Evolutionary conservation across 2,888 invertebrate genomes (phyloP).

Genomic region (Argynnis bischoffii): DNA sequence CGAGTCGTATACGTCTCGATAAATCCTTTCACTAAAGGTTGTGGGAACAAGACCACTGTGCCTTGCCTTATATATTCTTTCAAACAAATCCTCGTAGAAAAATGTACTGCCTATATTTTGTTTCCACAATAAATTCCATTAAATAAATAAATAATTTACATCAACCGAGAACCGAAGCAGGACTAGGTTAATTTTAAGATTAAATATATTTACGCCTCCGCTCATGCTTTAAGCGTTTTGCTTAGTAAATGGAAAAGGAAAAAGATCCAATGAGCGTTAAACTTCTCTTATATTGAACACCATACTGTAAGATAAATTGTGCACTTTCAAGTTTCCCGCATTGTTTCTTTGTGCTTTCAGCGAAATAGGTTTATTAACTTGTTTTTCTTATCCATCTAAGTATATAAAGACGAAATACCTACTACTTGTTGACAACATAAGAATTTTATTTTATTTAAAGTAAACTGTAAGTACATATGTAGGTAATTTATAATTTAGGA

Average conservation of each 20-base stretch:
- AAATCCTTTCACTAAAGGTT: too few relatives aligned
- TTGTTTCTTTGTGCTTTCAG: slow-evolving; percentile 12
- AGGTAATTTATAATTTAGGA: too few relatives aligned
- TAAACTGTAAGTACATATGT: too few relatives aligned
- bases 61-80: too few relatives aligned
- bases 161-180: not conserved
- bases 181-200: not conserved
- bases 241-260: slow-evolving; percentile 21
- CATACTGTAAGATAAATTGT: slow-evolving; percentile 28
- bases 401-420: not conserved
- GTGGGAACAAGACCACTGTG: too few relatives aligned
- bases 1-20: too few relatives aligned
- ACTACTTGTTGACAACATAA: too few relatives aligned
- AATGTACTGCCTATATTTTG: too few relatives aligned
- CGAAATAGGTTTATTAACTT: slow-evolving; percentile 1
- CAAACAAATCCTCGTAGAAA: too few relatives aligned
- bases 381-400: not conserved
- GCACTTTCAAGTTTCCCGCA: slow-evolving; percentile 13
- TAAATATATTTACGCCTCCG: not conserved
- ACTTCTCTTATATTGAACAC: slow-evolving; percentile 34
- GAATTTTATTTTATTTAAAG: too few relatives aligned
- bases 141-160: too few relatives aligned
- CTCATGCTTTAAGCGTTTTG: not conserved
- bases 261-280: slow-evolving; percentile 37
- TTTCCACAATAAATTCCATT: too few relatives aligned